phyloP scores from a whole-genome alignment of 2,888 invertebrate genomes.

The Nomada hirtipes region DNA sequence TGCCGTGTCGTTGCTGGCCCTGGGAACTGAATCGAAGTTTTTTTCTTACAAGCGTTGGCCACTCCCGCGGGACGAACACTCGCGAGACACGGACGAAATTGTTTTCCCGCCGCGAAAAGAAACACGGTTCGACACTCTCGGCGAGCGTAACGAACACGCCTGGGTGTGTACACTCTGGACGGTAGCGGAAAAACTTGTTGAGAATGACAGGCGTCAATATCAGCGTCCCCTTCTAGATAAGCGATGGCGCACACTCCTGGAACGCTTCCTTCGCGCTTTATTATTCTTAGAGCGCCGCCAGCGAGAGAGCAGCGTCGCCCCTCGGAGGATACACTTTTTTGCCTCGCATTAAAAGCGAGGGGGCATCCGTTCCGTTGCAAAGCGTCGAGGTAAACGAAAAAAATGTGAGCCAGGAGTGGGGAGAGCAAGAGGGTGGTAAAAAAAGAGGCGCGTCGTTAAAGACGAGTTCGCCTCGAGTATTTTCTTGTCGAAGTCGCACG shows the following conservation, averaged over 20 bases:
- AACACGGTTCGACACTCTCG: constrained; percentile 4
- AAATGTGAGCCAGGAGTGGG: neutral
- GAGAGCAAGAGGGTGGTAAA: no score
- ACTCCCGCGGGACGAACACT: neutral
- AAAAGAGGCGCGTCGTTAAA: constrained; percentile 17
- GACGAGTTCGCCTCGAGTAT: constrained; percentile 46
- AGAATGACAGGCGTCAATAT: constrained; percentile 54
- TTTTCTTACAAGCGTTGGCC: neutral
- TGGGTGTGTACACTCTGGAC: neutral
- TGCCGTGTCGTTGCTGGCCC: neutral
- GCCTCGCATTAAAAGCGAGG: constrained; percentile 32
- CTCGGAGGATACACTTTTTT: constrained; percentile 41
- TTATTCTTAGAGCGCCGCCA: constrained; percentile 42
- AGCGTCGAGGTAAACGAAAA: neutral
- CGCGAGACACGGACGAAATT: neutral
- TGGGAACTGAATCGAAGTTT: constrained; percentile 10
- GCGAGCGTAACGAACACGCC: neutral
- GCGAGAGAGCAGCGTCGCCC: constrained; percentile 25
- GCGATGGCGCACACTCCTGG: constrained; percentile 38
- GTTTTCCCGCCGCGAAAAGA: constrained; percentile 5
- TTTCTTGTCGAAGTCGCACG: constrained; percentile 16
- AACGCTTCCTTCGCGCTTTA: constrained; percentile 54
- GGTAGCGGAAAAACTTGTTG: constrained; percentile 29
- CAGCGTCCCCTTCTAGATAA: constrained; percentile 49
- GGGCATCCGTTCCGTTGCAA: constrained; percentile 11